A percentile compares a stretch with the other conserved stretches of the same genome.
These are phyloP conservation scores for Ibidorhyncha struthersii DNA, from an alignment of 2,113 vertebrate species.

Conservation along the genomic window DNA sequence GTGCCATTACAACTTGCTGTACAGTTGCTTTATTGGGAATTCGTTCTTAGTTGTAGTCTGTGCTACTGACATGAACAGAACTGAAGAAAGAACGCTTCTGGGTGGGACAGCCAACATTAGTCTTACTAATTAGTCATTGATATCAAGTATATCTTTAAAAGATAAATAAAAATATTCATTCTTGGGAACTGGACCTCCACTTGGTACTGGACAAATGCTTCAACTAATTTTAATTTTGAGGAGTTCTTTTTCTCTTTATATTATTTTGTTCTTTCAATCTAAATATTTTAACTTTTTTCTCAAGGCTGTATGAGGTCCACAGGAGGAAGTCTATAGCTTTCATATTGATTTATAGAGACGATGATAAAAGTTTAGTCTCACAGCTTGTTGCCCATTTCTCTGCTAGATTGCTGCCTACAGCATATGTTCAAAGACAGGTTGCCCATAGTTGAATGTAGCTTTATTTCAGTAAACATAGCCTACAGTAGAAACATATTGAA, in stretches of 20 bases:
- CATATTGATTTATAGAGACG: slow-evolving; percentile 82
- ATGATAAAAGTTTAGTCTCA: slow-evolving; percentile 83
- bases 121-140: neutral
- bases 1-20: neutral
- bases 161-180: neutral
- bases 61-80: neutral
- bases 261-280: slow-evolving; percentile 57
- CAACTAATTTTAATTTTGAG: slow-evolving; percentile 26
- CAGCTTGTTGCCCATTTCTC: slow-evolving; percentile 76
- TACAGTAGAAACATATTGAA: slow-evolving; percentile 71
- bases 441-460: slow-evolving; percentile 70
- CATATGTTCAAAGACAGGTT: slow-evolving; percentile 82
- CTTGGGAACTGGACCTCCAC: neutral
- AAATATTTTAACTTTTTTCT: slow-evolving; percentile 75
- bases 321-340: slow-evolving; percentile 80
- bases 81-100: neutral
- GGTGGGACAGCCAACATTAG: neutral
- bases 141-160: neutral
- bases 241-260: neutral
- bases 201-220: neutral
- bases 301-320: slow-evolving; percentile 72
- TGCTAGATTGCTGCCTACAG: slow-evolving; percentile 75
- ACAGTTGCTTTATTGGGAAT: neutral
- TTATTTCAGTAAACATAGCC: slow-evolving; percentile 77
- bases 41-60: neutral